A percentile compares a stretch with the other conserved stretches of the same genome.
Conservation (phyloP, 2,797 vertebrate genomes). For the Rhinogobio ventralis region DNA sequence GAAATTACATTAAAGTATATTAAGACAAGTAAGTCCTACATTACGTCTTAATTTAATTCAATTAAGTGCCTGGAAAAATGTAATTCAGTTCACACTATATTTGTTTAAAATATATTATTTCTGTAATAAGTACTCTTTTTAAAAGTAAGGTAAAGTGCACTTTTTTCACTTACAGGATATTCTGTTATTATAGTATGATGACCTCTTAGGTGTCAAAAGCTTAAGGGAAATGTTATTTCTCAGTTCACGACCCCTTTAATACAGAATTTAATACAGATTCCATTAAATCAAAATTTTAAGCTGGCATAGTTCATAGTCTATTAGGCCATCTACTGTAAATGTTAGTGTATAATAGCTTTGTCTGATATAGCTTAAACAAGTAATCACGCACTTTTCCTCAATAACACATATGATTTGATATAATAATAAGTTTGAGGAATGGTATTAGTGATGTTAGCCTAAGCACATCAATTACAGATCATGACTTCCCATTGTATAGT, state of each 20-base stretch:
- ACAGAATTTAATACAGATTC: not conserved
- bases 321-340: not conserved
- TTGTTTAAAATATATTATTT: not conserved
- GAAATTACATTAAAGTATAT: not conserved
- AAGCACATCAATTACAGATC: constrained; percentile 14
- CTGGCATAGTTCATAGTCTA: not conserved
- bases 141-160: not conserved
- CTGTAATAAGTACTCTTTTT: not conserved
- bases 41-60: not conserved
- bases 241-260: not conserved
- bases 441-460: constrained; percentile 8
- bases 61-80: not conserved
- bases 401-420: not conserved
- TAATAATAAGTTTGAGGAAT: constrained; percentile 12
- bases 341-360: not conserved
- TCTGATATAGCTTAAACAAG: constrained; percentile 4
- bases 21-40: not conserved
- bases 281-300: not conserved
- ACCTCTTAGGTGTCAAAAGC: too few relatives aligned
- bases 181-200: too few relatives aligned
- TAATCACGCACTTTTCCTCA: not conserved
- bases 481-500: constrained; percentile 76
- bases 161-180: not conserved
- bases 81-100: not conserved
- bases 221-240: too few relatives aligned